Evolutionary conservation across 1,140 invertebrate genomes (phyloP), one percentile per base, ranked within the genome.

Genomic region (Drosophila asahinai): DNA sequence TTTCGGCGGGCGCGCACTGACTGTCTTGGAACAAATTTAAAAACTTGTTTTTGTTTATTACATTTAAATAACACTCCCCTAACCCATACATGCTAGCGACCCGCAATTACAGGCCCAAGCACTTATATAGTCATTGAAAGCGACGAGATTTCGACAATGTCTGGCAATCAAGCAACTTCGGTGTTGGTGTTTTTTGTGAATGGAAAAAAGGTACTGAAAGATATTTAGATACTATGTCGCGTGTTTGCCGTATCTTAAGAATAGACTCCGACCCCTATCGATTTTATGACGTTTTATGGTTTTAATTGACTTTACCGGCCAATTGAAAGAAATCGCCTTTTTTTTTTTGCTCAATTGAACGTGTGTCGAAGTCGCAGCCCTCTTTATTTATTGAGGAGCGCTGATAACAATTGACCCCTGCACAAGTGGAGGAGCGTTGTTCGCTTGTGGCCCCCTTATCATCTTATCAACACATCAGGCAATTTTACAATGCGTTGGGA

Each of bases 131-230:
- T 47, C 27, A 55, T 47, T 52, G 17, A 54, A 27, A 71, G 33
- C 45, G 22, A 54, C 52, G 33, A 70, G 45, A 58, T 40, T 78
- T 71, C 40, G 47, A 19, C 47, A 51, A 90, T 92, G 84, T 81
- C 80, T 22, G 58, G 48, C 40, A 58, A 54, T 49, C 49, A 58
- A 49, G 14, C 60, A 22, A 82, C 47, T 27, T 93, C 92, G 9
- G 77, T 71, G 59, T 77, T 94, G 45, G 92, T 93, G 66, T 94
- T 94, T 92, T 94, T 92, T 77, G 94, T 94, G 19, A 94, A 94
- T 74, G 94, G 94, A 17, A 94, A 93, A 78, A 94, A 94, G 93
- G 93, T 94, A 91, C 58, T 60, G 15, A 5, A 5, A 49, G 43
- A 73, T 61, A 61, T 36, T n/a, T 19, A 38, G 43, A 27, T 66